A percentile compares a stretch with the other conserved stretches of the same genome.
Evolutionary conservation across 2,888 invertebrate species (phyloP).

Genomic region (Calameuta idolon): DNA sequence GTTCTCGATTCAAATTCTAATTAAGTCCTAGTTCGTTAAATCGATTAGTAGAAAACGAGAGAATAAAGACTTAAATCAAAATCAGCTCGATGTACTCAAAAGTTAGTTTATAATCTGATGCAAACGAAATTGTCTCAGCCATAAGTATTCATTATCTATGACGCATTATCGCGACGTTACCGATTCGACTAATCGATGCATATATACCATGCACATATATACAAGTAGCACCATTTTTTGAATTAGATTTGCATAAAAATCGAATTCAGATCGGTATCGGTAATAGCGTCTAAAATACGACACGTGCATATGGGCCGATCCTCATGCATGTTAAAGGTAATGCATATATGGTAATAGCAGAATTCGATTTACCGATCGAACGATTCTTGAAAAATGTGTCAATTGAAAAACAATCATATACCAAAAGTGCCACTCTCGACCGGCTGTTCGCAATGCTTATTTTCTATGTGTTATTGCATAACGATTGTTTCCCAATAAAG

Average conservation of each 20-base stretch:
- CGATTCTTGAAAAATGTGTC: neutral
- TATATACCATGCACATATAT: neutral
- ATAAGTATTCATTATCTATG: neutral
- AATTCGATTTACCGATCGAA: neutral
- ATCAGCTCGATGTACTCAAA: neutral
- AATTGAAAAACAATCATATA: neutral
- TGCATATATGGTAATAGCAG: neutral
- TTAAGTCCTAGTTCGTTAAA: neutral
- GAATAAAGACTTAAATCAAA: neutral
- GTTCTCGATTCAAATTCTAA: neutral
- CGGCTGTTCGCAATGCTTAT: neutral
- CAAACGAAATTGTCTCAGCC: neutral
- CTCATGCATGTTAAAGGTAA: constrained; percentile 5
- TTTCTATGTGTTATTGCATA: neutral
- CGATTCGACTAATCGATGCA: neutral
- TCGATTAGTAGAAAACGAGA: neutral
- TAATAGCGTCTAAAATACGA: neutral
- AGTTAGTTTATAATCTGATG: neutral
- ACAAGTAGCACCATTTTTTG: neutral
- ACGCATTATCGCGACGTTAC: neutral
- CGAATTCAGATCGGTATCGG: neutral
- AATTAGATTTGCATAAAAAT: neutral
- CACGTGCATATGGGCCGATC: neutral
- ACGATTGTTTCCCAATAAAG: neutral
- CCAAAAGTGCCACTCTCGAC: neutral